phyloP scores from a whole-genome alignment of 2,113 vertebrate species.

The Micronycteris hirsuta region DNA sequence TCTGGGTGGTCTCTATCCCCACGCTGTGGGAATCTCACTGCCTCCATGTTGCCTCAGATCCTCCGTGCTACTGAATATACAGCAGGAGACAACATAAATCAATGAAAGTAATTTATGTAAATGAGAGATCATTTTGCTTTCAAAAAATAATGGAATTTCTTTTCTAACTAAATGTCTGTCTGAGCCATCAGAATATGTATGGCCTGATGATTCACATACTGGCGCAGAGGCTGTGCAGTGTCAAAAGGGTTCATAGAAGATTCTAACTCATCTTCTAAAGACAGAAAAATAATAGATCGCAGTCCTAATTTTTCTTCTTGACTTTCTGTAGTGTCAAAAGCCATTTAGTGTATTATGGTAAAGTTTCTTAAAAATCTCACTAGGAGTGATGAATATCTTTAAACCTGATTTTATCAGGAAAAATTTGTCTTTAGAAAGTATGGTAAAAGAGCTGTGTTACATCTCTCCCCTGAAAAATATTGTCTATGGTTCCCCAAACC shows the following conservation, averaged over 20 bases:
- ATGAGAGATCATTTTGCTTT: neutral
- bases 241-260: slow-evolving; percentile 16
- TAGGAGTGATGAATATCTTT: slow-evolving; percentile 49
- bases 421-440: neutral
- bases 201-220: neutral
- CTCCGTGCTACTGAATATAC: neutral
- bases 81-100: neutral
- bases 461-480: neutral
- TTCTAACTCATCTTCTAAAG: slow-evolving; percentile 47
- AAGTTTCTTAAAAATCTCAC: slow-evolving; percentile 8
- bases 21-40: neutral
- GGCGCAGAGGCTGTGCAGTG: neutral
- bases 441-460: neutral
- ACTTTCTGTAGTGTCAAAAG: slow-evolving; percentile 40
- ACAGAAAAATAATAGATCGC: slow-evolving; percentile 44
- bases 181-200: neutral
- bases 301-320: slow-evolving; percentile 53
- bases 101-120: neutral
- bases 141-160: neutral
- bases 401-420: slow-evolving; percentile 47
- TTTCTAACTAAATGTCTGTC: slow-evolving; percentile 8
- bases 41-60: neutral
- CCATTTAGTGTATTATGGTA: slow-evolving; percentile 23
- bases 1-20: neutral
- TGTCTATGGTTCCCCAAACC: neutral